A percentile compares a stretch with the other conserved stretches of the same genome.
Evolutionary conservation across 2,113 vertebrate species (phyloP).

Genomic region (Urocitellus parryii): DNA sequence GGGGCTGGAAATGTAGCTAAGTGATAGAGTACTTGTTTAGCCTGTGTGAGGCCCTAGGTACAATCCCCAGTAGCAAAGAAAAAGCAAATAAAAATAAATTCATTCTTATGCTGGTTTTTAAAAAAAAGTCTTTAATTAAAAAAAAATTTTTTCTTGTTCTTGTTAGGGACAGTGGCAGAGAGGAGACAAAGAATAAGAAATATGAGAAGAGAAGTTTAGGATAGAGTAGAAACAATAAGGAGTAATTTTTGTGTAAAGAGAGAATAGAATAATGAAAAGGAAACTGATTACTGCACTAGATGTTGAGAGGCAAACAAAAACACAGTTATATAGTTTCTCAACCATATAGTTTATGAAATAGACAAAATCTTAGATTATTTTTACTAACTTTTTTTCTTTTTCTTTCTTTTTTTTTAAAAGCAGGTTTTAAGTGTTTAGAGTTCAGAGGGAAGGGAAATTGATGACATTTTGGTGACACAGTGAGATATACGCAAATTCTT

Average conservation of each 20-base stretch:
- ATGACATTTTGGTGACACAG: neutral
- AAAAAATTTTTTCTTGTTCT: neutral
- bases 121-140: constrained; percentile 39
- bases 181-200: neutral
- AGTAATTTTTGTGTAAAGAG: neutral
- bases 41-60: neutral
- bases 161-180: neutral
- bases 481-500: neutral
- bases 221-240: neutral
- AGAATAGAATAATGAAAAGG: neutral
- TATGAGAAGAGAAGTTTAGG: neutral
- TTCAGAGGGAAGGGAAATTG: neutral
- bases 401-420: too few relatives aligned
- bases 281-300: neutral
- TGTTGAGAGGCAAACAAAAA: neutral
- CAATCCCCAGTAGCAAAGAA: neutral
- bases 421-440: neutral
- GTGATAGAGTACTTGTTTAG: neutral
- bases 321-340: neutral
- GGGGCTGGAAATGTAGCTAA: neutral
- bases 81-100: neutral
- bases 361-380: neutral
- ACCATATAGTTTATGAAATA: neutral
- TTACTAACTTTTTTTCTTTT: constrained; percentile 10
- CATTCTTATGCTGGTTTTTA: constrained; percentile 27